Base-by-base conservation (phyloP, 2,888 invertebrate species). In the Cheilosia vernalis region DNA sequence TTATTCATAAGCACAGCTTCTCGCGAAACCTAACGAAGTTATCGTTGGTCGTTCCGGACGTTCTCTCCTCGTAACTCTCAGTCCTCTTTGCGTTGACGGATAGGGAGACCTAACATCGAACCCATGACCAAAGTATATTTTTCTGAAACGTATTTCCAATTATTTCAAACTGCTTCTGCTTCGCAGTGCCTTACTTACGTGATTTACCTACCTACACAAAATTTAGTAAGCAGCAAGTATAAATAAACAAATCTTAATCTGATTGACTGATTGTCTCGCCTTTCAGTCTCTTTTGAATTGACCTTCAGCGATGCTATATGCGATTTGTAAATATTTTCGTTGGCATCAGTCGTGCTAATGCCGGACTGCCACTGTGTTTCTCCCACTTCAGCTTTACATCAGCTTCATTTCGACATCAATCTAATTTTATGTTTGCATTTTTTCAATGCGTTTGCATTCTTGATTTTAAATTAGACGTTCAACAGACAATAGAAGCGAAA, bases 401-500 rank as follows among this genome's bases (percentile, higher is more conserved):
- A 61, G 64, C 55, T 61, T 63, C 47, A 44, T 37, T 30, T 47
- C 51, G 33, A 42, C 37, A 27, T 78, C 79, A 83, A 73, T 83
- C 67, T 83, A 78, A 82, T 77, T 82, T 60, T 30, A n/a, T n/a
- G 82, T 69, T 77, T 82, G 77, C 69, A 42, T 53, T 73, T 74
- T 70, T 82, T 77, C 69, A 74, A 64, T 73, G 56, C 58, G 58
- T 51, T 58, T 47, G 80, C 84, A 85, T 80, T 85, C 84, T 80
- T 72, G 70, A 63, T 66, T 80, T 61, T 76, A 76, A 85, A 80
- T 85, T 76, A 85, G 74, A 85, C 80, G 60, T 64, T 80, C 76
- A 76, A 66, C 84, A 80, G 84, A 80, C 84, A 58, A 30, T n/a
- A 60, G 24, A 60, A 67, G 33, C 15, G n/a, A 55, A 55, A 19